These are phyloP conservation scores for Podarcis raffonei DNA, from an alignment of 2,113 vertebrate genomes.

Conservation along the genomic window DNA sequence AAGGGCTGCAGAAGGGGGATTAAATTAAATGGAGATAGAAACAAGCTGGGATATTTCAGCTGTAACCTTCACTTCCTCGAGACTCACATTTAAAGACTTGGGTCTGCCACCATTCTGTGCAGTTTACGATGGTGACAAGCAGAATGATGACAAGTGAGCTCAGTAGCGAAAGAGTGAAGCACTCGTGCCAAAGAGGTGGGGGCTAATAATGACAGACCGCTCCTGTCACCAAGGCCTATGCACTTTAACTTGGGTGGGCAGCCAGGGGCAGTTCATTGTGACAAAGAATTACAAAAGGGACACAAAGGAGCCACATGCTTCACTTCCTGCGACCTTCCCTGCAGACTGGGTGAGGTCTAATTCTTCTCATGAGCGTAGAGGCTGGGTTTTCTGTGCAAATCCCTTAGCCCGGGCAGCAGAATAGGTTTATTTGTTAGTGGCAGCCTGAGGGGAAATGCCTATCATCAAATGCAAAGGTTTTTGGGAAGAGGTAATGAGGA, in stretches of 20 bases:
- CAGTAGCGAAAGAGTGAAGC: not conserved
- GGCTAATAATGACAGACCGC: not conserved
- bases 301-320: constrained; percentile 61
- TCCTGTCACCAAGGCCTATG: not conserved
- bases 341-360: constrained; percentile 23
- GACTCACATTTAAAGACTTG: not conserved
- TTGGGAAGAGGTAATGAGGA: not conserved
- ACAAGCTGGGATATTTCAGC: not conserved
- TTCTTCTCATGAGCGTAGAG: constrained; percentile 47
- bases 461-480: not conserved
- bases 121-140: not conserved
- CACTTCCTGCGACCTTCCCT: constrained; percentile 63
- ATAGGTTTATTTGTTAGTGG: constrained; percentile 64
- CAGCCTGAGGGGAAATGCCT: constrained; percentile 32
- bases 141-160: not conserved
- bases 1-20: not conserved
- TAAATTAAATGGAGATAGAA: not conserved
- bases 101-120: not conserved
- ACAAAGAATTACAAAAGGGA: constrained; percentile 62
- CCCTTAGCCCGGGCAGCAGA: constrained; percentile 4
- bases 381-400: constrained; percentile 59
- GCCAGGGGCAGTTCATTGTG: constrained; percentile 53
- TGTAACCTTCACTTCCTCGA: not conserved
- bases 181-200: not conserved
- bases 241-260: constrained; percentile 44